Evolutionary conservation across 2,888 invertebrate species (phyloP), one percentile per base, ranked within the genome.

Genomic region (Campoplex capitator): DNA sequence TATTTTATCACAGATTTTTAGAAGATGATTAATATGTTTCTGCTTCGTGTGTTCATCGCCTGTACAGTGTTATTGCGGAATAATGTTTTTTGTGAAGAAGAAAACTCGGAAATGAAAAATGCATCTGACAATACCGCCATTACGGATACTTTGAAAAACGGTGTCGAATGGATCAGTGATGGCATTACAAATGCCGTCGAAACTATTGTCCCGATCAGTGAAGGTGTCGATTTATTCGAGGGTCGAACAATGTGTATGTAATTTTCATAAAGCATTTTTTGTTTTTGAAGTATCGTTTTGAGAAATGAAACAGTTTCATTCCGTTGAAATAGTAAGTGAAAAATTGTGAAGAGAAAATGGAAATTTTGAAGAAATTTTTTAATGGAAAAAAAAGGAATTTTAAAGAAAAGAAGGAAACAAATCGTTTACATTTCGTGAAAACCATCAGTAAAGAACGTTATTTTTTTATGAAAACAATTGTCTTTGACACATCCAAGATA

Each of bases 131-230:
- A 54, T 16, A 84, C 48, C 56, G 78, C 77, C 74, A 62, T 84
- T 65, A 35, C 83, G 54, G 65, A 83, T 71, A 80, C 80, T 4
- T 62, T 87, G 32, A 88, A 76, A 56, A 83, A 77, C 3, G 86
- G 86, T 11, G 81, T 88, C 13, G 89, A 90, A 62, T 91, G 91
- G 90, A 87, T 92, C 67, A 84, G 89, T n/a, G 90, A 91, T 32
- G 89, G 89, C 32, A 85, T 92, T n/a, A 42, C 91, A 9, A 90
- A 91, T 18, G 85, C 88, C 35, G 74, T 92, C 4, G 91, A 92
- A 16, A 82, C 88, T 11, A 76, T 92, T 8, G 70, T 91, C 51
- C 89, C 92, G 13, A 80, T 85, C 45, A 74, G 79, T 13, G 77
- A 76, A 32, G 84, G 48, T 62, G 78, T 79, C 54, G 73, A 82